Evolutionary conservation across 2,888 invertebrate species (phyloP).

Genomic region (Drosophila yooni): DNA sequence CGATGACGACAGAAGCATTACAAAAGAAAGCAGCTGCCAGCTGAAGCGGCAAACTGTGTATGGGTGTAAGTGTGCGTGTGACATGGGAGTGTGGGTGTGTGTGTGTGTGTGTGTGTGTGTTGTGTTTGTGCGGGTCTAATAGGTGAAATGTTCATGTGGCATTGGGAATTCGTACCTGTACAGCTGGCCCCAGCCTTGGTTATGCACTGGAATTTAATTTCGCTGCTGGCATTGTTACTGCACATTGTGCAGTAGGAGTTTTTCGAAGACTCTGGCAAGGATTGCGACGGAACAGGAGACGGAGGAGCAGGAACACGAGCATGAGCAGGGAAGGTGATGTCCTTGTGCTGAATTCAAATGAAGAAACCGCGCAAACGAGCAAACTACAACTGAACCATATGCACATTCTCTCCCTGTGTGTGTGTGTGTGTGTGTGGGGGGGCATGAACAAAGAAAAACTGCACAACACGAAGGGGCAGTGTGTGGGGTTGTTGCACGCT

Average conservation of each 20-base stretch:
- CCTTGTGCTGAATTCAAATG: constrained; percentile 79
- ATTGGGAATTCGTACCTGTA: constrained; percentile 58
- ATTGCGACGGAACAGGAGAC: background rate
- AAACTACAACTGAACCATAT: constrained; percentile 62
- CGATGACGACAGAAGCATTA: constrained; percentile 18
- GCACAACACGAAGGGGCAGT: constrained; percentile 27
- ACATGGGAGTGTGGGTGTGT: constrained; percentile 13
- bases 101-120: background rate
- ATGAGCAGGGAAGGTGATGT: constrained; percentile 43
- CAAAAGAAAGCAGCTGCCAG: constrained; percentile 27
- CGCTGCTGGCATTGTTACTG: constrained; percentile 72
- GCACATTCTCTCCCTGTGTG: constrained; percentile 49
- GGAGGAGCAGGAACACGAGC: background rate
- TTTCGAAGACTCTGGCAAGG: constrained; percentile 14
- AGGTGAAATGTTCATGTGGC: constrained; percentile 67
- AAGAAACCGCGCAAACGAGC: constrained; percentile 69
- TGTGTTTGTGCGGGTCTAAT: constrained; percentile 61
- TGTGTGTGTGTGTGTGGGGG: background rate
- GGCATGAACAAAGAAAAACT: constrained; percentile 42
- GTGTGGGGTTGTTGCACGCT: background rate
- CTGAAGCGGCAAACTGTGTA: constrained; percentile 38
- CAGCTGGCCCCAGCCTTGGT: constrained; percentile 56
- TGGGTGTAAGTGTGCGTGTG: constrained; percentile 26
- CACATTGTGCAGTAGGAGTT: constrained; percentile 51
- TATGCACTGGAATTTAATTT: constrained; percentile 82